phyloP scores from a whole-genome alignment of 2,888 invertebrate genomes.

The Mesodorylaimus sp. region DNA sequence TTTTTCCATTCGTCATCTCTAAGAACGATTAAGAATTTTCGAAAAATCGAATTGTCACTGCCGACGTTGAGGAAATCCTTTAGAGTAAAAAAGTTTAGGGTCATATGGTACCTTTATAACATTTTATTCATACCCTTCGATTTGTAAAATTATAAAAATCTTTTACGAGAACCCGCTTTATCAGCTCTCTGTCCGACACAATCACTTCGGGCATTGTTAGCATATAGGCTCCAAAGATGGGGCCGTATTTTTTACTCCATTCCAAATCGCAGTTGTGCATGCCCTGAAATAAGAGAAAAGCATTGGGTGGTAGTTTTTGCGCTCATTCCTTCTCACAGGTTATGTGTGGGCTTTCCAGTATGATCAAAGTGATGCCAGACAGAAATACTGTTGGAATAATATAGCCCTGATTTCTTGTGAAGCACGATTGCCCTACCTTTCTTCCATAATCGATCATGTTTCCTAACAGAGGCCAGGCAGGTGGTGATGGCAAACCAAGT shows the following conservation, averaged over 20 bases:
- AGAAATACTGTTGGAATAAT: too few species aligned
- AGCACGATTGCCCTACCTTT: too few species aligned
- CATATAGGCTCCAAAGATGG: background rate
- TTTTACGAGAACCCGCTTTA: slow-evolving; percentile 29
- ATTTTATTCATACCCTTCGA: slow-evolving; percentile 29
- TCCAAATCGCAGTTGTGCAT: background rate
- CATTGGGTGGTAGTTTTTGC: background rate
- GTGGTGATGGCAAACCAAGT: background rate
- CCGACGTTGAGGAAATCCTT: too few species aligned
- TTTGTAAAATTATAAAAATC: slow-evolving; percentile 29
- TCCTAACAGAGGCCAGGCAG: background rate
- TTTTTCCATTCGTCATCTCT: slow-evolving; percentile 35
- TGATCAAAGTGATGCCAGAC: too few species aligned
- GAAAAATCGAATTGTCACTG: too few species aligned
- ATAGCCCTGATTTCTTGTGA: too few species aligned
- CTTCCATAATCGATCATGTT: background rate
- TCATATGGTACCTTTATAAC: too few species aligned
- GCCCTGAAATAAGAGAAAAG: background rate
- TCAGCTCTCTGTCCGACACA: slow-evolving; percentile 26
- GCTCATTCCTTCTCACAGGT: background rate
- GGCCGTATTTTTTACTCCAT: slow-evolving; percentile 1
- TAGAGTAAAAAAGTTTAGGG: too few species aligned
- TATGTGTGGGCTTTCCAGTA: background rate
- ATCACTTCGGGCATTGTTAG: slow-evolving; percentile 22
- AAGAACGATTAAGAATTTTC: background rate